Base-by-base conservation (phyloP, 2,113 vertebrate species). In the Eublepharis macularius region DNA sequence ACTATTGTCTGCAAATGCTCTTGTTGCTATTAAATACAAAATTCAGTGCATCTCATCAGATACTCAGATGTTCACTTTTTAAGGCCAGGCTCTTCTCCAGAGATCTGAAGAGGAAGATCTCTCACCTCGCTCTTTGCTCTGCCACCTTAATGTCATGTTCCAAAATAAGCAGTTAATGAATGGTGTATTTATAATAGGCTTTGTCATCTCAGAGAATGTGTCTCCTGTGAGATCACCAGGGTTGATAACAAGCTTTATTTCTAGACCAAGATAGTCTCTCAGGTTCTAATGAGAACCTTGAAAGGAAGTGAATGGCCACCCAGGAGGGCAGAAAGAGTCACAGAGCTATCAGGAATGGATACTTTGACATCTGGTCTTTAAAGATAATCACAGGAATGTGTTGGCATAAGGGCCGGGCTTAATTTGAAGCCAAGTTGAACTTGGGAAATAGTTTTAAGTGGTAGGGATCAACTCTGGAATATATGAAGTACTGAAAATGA, bases 161-260 rank as follows among this genome's bases (percentile, higher is more conserved):
- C 39, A 14, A 86, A 91, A 36, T n/a, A 88, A 76, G 7, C 24
- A 69, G 63, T 54, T 49, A 81, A 77, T 21, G 81, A 89, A 80
- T 11, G n/a, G 43, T n/a, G n/a, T 2, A 11, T 80, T 36, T 57
- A 19, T 47, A 81, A 78, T 0, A 36, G 43, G 63, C 45, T 87
- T 68, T 87, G 54, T 43, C 82, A 32, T 57, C 75, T 69, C 81
- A 83, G 86, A 49, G 85, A 82, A 87, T 19, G 57, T 39, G 85
- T 80, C 84, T 89, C 75, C 47, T 60, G 1, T 13, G 81, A 88
- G 81, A 82, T 76, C 80, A 89, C 68, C 34, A 41, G 66, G 85
- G 60, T 76, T 63, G 80, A 86, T 49, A 32, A 83, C 8, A 29
- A 0, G 17, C 86, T 87, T 93, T 80, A 91, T 88, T 85, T 85